Base-by-base conservation (phyloP, 2,797 vertebrate species). In the Babyrousa celebensis region DNA sequence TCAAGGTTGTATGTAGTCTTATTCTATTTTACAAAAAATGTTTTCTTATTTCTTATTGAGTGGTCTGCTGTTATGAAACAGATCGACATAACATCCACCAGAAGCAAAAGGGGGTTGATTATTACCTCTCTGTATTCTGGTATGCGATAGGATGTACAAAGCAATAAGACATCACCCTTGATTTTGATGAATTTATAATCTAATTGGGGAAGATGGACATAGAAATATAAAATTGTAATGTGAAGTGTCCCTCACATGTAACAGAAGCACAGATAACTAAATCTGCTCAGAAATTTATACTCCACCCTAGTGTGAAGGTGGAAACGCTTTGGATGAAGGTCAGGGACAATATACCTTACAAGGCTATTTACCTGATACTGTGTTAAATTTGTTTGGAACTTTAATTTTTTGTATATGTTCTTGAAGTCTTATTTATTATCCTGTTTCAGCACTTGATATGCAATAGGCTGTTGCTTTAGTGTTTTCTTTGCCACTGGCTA, bases 341-440 rank as follows among this genome's bases (percentile, higher is more conserved):
- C 14, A 90, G 63, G 17, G 74, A 86, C 23, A 78, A 25, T 85
- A 60, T 58, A 18, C 23, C 27, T 88, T 89, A 80, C 67, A 93
- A 85, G 92, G 23, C 67, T 23, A 56, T 62, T 56, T 48, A 85
- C 12, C 36, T 75, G 65, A 74, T 43, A 56, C 4, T 94, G 0
- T 84, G 17, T 86, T 70, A 94, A 29, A 52, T 90, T 43, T 96
- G 15, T 87, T 86, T 77, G n/a, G 17, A 90, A 77, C 29, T 91
- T 95, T 77, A 70, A 40, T 65, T 80, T 89, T 86, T 93, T 85
- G 12, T 78, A 4, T 91, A 8, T 85, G 2, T 86, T 68, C 32
- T 88, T 97, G 29, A 93, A 94, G 87, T 97, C 23, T 1, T 79
- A 20, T 58, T 58, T 79, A 48, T 78, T 89, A 27, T 87, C 48